Percentiles rank a stretch among this genome's conserved stretches.
Evolutionary conservation across 2,888 invertebrate species (phyloP).

Genomic region (Lasioglossum leucozonium): DNA sequence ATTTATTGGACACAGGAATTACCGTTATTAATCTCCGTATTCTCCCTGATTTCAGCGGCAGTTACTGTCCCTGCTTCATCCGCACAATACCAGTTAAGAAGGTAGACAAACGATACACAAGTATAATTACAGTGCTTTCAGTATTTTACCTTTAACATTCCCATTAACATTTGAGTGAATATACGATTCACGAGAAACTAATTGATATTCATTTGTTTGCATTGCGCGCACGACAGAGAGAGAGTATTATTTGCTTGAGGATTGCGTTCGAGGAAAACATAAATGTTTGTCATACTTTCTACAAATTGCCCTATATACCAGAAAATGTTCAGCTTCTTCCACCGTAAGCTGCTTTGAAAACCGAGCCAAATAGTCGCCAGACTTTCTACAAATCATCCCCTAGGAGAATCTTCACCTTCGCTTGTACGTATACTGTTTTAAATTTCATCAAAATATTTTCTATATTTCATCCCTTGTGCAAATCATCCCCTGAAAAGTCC

Average conservation of each 20-base stretch:
- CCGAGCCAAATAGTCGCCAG: neutral
- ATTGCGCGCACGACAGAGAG: neutral
- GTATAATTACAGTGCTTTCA: neutral
- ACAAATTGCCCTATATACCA: neutral
- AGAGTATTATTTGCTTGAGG: neutral
- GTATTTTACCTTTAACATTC: neutral
- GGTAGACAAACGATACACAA: neutral
- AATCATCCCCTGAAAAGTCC: neutral
- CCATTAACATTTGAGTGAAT: neutral
- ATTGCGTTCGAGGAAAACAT: neutral
- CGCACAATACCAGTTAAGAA: neutral
- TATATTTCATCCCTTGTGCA: neutral
- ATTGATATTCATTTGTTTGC: neutral
- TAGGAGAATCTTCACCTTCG: neutral
- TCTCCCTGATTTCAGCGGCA: neutral
- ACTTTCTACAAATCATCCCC: neutral
- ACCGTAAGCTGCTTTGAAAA: neutral
- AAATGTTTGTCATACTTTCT: neutral
- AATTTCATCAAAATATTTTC: neutral
- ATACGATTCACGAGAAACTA: neutral
- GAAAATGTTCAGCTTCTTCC: neutral
- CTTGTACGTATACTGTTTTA: neutral
- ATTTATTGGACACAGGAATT: conserved; percentile 1
- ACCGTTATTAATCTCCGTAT: neutral
- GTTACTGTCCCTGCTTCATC: neutral